A percentile compares a stretch with the other conserved stretches of the same genome.
Evolutionary conservation across 2,888 invertebrate genomes (phyloP).

Genomic region (Callinectes sapidus): DNA sequence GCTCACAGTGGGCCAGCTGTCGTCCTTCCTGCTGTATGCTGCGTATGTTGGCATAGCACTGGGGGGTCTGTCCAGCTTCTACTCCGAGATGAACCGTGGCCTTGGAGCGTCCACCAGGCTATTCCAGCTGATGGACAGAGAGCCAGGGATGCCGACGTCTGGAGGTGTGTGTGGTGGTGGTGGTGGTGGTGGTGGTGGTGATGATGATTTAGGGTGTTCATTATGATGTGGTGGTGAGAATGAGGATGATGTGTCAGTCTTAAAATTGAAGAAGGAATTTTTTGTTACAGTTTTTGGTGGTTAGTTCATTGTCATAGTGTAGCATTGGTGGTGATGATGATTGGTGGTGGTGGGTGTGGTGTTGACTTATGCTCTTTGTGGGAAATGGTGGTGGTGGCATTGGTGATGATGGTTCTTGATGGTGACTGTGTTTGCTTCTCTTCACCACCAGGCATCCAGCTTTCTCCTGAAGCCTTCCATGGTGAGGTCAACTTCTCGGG

Average conservation of each 20-base stretch:
- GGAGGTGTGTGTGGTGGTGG: conserved; percentile 77
- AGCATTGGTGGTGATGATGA: too few species aligned
- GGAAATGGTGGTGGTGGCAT: neutral
- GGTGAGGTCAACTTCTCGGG: conserved; percentile 87
- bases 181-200: too few species aligned
- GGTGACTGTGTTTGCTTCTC: neutral
- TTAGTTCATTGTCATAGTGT: too few species aligned
- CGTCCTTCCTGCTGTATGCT: conserved; percentile 95
- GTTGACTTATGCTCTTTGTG: too few species aligned
- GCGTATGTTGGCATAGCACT: conserved; percentile 94
- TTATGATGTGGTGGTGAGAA: too few species aligned
- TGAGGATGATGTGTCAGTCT: too few species aligned
- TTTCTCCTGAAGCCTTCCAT: conserved; percentile 75
- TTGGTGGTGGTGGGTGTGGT: too few species aligned
- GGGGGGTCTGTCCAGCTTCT: conserved; percentile 80
- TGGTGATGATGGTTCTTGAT: neutral
- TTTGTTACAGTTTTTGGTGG: too few species aligned
- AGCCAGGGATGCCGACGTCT: conserved; percentile 84
- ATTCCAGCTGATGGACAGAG: conserved; percentile 91
- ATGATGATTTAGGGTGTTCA: too few species aligned
- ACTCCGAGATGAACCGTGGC: conserved; percentile 94
- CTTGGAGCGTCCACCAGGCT: conserved; percentile 92
- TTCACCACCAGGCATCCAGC: conserved; percentile 41
- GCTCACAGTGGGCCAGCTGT: conserved; percentile 79
- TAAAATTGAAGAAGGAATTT: too few species aligned